A percentile compares a stretch with the other conserved stretches of the same genome.
Evolutionary conservation across 1,140 invertebrate species (phyloP).

Genomic region (Pseudobourletiella spinata): DNA sequence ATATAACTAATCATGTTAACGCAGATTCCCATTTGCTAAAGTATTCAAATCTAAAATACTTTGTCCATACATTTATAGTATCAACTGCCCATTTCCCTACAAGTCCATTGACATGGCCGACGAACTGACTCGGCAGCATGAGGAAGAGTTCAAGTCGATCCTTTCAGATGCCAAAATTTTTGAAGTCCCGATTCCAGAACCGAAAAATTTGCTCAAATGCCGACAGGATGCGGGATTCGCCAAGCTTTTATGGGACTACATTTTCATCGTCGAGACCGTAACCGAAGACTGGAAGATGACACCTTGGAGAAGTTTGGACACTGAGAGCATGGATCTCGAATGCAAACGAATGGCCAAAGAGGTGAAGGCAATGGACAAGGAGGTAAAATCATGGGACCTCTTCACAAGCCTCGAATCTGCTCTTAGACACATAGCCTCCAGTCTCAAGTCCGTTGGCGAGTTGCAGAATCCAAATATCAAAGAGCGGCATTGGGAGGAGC

Average conservation of each 20-base stretch:
- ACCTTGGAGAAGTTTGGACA: not conserved
- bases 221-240: constrained; percentile 65
- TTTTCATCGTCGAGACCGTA: constrained; percentile 77
- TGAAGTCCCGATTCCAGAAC: constrained; percentile 87
- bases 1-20: too few relatives aligned
- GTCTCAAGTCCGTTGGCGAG: constrained; percentile 80
- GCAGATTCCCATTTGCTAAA: not conserved
- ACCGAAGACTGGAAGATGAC: constrained; percentile 50
- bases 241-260: constrained; percentile 88
- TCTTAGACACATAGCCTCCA: constrained; percentile 85
- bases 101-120: constrained; percentile 66
- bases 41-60: not conserved
- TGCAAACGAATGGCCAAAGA: constrained; percentile 96
- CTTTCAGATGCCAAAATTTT: constrained; percentile 83
- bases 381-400: constrained; percentile 77
- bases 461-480: constrained; percentile 91
- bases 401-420: constrained; percentile 71
- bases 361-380: constrained; percentile 76
- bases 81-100: constrained; percentile 69
- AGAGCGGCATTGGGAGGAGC: constrained; percentile 89
- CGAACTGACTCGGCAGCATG: constrained; percentile 62
- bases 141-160: constrained; percentile 74
- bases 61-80: constrained; percentile 47
- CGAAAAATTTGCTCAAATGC: constrained; percentile 83
- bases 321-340: constrained; percentile 94